Conservation (phyloP, 2,113 vertebrate species). For the Ciconia boyciana region DNA sequence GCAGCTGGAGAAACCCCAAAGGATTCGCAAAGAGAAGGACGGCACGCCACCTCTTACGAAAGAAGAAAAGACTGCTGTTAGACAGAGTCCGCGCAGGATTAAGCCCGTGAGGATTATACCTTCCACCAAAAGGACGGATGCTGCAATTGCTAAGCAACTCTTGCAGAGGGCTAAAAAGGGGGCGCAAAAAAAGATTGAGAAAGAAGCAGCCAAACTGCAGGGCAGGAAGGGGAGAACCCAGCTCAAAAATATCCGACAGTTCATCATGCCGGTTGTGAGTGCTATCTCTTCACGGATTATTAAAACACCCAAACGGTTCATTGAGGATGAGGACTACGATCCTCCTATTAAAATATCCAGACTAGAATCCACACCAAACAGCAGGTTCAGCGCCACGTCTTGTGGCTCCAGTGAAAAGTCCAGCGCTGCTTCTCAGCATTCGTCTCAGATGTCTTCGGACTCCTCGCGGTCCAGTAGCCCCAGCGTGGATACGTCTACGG, state of each 20-base stretch:
- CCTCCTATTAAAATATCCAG: conserved; percentile 91
- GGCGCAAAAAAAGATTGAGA: conserved; percentile 88
- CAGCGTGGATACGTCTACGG: conserved; percentile 93
- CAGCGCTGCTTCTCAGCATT: conserved; percentile 93
- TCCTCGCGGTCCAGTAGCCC: conserved; percentile 96
- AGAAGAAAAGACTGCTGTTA: conserved; percentile 75
- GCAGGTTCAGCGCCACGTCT: conserved; percentile 89
- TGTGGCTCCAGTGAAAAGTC: conserved; percentile 90
- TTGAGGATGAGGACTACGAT: conserved; percentile 92
- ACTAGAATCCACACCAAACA: conserved; percentile 82
- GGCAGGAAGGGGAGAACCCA: conserved; percentile 87
- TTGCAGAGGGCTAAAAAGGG: conserved; percentile 95
- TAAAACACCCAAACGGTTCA: conserved; percentile 96
- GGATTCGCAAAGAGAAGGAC: conserved; percentile 80
- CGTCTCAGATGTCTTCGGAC: conserved; percentile 94
- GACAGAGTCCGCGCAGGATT: conserved; percentile 93
- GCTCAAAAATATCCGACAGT: conserved; percentile 97
- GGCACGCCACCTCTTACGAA: conserved; percentile 73
- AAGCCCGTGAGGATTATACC: conserved; percentile 95
- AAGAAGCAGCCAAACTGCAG: conserved; percentile 85
- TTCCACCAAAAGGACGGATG: conserved; percentile 92
- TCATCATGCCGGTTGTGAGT: conserved; percentile 98
- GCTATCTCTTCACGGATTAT: conserved; percentile 96
- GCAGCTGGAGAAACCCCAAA: conserved; percentile 85
- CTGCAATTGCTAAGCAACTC: conserved; percentile 94